Conservation (phyloP, 2,113 vertebrate species). For the Nothocercus nigrocapillus region DNA sequence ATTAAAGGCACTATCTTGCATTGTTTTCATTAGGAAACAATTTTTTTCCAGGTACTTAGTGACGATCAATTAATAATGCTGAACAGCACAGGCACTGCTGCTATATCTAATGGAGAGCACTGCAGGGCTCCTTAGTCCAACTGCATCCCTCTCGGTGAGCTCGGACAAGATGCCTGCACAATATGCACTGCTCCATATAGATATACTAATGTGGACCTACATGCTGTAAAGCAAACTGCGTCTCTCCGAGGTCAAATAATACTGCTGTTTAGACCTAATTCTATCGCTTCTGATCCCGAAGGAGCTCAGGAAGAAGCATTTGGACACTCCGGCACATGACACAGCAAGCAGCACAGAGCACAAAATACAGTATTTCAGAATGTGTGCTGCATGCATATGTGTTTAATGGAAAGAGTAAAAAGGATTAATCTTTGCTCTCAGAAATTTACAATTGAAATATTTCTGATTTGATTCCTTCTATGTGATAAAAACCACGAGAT, state of each 20-base stretch:
- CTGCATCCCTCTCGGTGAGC: background rate
- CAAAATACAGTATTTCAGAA: background rate
- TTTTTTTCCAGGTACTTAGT: background rate
- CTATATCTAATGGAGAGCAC: background rate
- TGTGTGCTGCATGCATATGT: fast-evolving
- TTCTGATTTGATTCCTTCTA: conserved; percentile 10
- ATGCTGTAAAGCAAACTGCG: background rate
- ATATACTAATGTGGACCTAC: background rate
- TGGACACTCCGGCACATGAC: background rate
- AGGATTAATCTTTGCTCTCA: background rate
- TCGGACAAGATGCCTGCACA: background rate
- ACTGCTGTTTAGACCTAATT: background rate
- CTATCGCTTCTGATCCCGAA: background rate
- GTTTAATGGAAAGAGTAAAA: background rate
- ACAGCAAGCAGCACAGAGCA: background rate
- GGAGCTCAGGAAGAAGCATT: background rate
- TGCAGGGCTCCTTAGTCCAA: background rate
- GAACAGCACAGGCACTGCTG: background rate
- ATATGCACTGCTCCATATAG: background rate
- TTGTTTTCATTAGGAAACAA: background rate
- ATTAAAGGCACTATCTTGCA: background rate
- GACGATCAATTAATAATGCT: background rate
- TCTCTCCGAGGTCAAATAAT: background rate
- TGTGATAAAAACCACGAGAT: background rate
- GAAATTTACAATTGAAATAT: background rate